Percentiles rank a stretch among this genome's conserved stretches.
Evolutionary conservation across 2,113 vertebrate species (phyloP).

Genomic region (Tiliqua scincoides): DNA sequence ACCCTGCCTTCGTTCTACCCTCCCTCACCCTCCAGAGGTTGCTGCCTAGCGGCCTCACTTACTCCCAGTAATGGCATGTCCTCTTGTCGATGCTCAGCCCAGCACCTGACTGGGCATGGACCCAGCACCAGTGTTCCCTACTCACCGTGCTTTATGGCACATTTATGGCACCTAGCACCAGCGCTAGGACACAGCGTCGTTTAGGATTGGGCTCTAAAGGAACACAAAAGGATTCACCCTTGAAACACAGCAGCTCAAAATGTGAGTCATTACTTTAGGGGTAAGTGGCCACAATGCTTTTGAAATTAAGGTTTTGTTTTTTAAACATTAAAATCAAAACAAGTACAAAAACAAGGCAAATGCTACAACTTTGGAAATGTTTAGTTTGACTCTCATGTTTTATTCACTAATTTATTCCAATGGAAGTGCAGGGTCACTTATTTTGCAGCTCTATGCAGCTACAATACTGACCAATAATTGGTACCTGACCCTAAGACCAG

Average conservation of each 20-base stretch:
- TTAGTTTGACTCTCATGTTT: neutral
- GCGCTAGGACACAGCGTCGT: too few relatives aligned
- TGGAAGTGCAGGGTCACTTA: neutral
- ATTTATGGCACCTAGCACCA: too few relatives aligned
- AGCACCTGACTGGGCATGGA: too few relatives aligned
- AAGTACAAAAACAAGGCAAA: neutral
- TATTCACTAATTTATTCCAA: neutral
- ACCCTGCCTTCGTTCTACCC: too few relatives aligned
- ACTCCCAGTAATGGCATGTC: too few relatives aligned
- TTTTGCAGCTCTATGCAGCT: neutral
- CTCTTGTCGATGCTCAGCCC: too few relatives aligned
- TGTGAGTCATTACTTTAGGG: neutral
- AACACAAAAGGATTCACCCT: neutral
- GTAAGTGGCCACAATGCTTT: neutral
- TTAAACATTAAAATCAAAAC: neutral
- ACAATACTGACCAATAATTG: neutral
- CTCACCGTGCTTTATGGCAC: too few relatives aligned
- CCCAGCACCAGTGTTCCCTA: too few relatives aligned
- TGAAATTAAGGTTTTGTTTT: neutral
- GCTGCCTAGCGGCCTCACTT: too few relatives aligned
- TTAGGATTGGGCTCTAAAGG: too few relatives aligned
- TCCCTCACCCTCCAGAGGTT: too few relatives aligned
- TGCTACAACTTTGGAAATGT: neutral
- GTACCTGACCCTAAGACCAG: neutral
- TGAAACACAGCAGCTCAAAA: neutral